Percentiles rank a stretch among this genome's conserved stretches.
These are phyloP conservation scores for Pao palembangensis DNA, from an alignment of 2,113 vertebrate genomes.

Conservation along the genomic window DNA sequence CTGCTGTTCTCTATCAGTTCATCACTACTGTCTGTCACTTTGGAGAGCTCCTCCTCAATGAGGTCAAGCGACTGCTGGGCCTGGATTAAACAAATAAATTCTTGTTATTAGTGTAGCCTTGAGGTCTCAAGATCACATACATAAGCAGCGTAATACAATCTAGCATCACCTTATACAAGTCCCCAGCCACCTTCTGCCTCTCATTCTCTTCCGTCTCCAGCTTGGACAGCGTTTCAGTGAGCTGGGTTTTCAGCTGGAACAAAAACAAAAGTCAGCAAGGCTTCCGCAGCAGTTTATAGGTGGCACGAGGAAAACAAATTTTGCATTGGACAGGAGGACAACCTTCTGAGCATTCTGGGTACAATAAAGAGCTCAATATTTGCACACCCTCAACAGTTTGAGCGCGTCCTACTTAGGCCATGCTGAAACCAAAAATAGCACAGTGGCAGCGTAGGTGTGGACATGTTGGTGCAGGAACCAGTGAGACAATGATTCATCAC, in stretches of 20 bases:
- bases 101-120: constrained; percentile 1
- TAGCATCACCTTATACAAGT: constrained; percentile 86
- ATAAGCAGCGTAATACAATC: not conserved
- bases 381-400: not conserved
- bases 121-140: not conserved
- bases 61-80: constrained; percentile 91
- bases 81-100: constrained; percentile 58
- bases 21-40: constrained; percentile 78
- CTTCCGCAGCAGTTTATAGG: not conserved
- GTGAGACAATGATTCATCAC: constrained; percentile 7
- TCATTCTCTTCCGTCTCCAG: constrained; percentile 85
- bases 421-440: constrained; percentile 30
- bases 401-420: not conserved
- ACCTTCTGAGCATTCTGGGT: too few relatives aligned
- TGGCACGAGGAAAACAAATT: not conserved
- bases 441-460: not conserved
- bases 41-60: constrained; percentile 89
- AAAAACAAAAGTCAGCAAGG: constrained; percentile 9
- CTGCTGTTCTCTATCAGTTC: constrained; percentile 87
- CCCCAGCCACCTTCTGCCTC: constrained; percentile 85
- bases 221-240: constrained; percentile 85
- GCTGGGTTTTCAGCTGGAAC: constrained; percentile 89
- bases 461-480: constrained; percentile 4
- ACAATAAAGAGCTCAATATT: constrained; percentile 4
- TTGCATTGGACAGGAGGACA: too few relatives aligned